phyloP scores from a whole-genome alignment of 2,113 vertebrate genomes.

The Eublepharis macularius region DNA sequence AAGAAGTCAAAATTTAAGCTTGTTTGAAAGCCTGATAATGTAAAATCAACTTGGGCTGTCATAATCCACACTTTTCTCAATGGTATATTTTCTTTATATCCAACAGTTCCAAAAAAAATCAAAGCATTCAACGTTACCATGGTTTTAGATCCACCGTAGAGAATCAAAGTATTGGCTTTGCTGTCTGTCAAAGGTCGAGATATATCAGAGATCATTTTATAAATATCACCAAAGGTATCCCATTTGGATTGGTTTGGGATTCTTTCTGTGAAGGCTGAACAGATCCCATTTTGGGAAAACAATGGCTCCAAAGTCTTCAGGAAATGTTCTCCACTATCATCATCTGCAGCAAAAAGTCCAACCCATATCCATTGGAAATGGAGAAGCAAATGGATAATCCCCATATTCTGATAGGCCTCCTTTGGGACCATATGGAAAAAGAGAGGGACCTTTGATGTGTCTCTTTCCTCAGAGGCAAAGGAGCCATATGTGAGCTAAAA shows the following conservation, averaged over 20 bases:
- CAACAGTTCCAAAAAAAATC: neutral
- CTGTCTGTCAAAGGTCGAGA: neutral
- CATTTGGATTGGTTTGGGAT: neutral
- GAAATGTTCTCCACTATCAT: neutral
- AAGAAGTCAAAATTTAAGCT: neutral
- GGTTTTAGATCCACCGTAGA: neutral
- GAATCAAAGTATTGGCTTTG: neutral
- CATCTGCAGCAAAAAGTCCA: neutral
- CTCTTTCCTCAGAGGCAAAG: neutral
- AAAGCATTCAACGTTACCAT: neutral
- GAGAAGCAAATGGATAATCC: neutral
- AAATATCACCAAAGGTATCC: neutral
- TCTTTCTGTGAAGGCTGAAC: too few species aligned
- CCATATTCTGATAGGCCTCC: neutral
- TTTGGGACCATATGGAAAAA: neutral
- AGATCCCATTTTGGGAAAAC: neutral
- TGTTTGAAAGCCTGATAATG: neutral
- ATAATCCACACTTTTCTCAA: slow-evolving; percentile 7
- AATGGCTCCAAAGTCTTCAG: neutral
- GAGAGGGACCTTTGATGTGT: neutral
- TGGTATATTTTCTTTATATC: fast-evolving
- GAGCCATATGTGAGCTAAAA: neutral
- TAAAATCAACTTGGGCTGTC: neutral
- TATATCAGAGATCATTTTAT: neutral
- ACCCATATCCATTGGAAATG: neutral